Evolutionary conservation across 2,888 invertebrate species (phyloP), one percentile per base, ranked within the genome.

Genomic region (Beris chalybata): DNA sequence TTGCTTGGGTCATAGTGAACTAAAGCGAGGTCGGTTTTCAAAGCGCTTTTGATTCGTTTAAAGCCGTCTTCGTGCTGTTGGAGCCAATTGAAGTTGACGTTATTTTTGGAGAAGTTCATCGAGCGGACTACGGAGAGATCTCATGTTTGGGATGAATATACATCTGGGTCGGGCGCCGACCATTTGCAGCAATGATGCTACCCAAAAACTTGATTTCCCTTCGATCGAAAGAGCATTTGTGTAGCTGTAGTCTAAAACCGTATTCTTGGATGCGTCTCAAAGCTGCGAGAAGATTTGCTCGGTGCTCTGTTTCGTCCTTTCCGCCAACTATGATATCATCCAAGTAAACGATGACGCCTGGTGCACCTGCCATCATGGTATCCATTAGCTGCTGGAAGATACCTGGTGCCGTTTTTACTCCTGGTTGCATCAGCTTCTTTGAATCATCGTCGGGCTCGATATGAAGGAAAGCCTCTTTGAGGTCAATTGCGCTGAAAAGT

Each of bases 351-450:
- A 15, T 9, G 5, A 43, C 30, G 12, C 65, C 58, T 22, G 22
- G 22, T 22, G 22, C 22, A 3, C 22, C 22, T 22, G 22, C 22
- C 22, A 22, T 22, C 22, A 22, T 22, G 22, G 22, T 22, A 22
- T 22, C 22, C 22, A 22, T 22, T 22, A 22, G 22, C 22, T 22
- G 22, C 22, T 22, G 22, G 22, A 22, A 22, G 22, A 22, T 53
- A 22, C 53, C 53, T 50, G 65, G 52, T 4, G 65, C 65, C 11
- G 52, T 11, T 52, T 65, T 65, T 29, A 65, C 9, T 48, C 57
- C 65, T 47, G 55, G 55, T 15, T 53, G 53, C 1, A 53, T 12
- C 53, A 53, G 1, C 5, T 53, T 53, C 12, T 53, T 53, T 15
- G 47, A 47, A 11, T 47, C 47, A 5, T 47, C 47, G 47, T 47